Conservation (phyloP, 2,888 invertebrate genomes). For the Melieria omissa region DNA sequence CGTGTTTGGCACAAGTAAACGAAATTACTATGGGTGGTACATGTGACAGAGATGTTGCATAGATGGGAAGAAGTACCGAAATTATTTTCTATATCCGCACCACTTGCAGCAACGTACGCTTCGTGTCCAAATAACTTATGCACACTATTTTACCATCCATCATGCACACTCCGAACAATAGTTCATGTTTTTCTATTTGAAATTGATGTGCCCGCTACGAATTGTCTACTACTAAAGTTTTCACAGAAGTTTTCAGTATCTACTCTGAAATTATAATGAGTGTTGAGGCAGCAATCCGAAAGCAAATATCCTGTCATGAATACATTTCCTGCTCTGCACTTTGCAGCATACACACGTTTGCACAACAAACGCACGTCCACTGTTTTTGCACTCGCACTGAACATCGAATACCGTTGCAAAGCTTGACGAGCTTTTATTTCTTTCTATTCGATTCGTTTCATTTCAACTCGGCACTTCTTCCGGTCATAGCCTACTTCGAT, state of each 20-base stretch:
- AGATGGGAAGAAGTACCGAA: too few species aligned
- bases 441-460: background rate
- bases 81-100: too few species aligned
- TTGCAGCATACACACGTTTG: background rate
- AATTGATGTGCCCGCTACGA: too few species aligned
- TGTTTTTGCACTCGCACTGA: background rate
- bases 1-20: too few species aligned
- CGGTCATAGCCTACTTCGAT: background rate
- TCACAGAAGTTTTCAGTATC: constrained; percentile 31
- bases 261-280: constrained; percentile 48
- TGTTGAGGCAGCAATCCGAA: constrained; percentile 46
- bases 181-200: too few species aligned
- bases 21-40: too few species aligned
- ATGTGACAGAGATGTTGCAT: too few species aligned
- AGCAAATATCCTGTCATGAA: constrained; percentile 47
- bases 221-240: background rate
- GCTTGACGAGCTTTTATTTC: background rate
- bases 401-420: background rate
- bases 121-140: too few species aligned
- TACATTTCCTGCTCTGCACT: constrained; percentile 43
- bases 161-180: too few species aligned
- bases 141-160: too few species aligned
- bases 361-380: background rate
- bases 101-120: too few species aligned
- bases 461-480: background rate